Percentiles rank a stretch among this genome's conserved stretches.
phyloP scores from a whole-genome alignment of 2,113 vertebrate genomes.

The Neopipo cinnamomea region DNA sequence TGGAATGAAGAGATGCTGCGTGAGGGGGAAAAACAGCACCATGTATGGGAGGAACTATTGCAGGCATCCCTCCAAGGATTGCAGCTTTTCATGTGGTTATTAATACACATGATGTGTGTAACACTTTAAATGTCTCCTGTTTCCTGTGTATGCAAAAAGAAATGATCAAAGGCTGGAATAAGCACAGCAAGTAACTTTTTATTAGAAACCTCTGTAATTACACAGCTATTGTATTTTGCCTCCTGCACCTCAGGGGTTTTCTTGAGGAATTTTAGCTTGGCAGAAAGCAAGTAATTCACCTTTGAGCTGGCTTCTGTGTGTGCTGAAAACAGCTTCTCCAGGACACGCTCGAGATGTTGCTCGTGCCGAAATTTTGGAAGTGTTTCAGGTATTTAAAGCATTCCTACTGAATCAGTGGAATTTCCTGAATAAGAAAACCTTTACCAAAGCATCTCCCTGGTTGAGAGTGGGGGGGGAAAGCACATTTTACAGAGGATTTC shows the following conservation, averaged over 20 bases:
- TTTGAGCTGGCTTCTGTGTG: not conserved
- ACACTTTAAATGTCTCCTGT: not conserved
- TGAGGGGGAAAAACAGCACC: not conserved
- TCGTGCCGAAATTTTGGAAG: not conserved
- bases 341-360: not conserved
- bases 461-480: not conserved
- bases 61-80: not conserved
- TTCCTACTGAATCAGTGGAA: not conserved
- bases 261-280: not conserved
- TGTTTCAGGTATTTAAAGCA: not conserved
- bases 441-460: rapidly evolving
- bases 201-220: not conserved
- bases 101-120: not conserved
- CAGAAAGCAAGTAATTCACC: not conserved
- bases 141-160: not conserved
- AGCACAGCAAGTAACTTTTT: not conserved
- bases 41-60: not conserved
- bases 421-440: not conserved
- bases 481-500: not conserved
- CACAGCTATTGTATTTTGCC: not conserved
- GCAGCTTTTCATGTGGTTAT: not conserved
- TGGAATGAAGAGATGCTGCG: not conserved
- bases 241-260: not conserved
- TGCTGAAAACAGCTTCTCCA: not conserved
- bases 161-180: not conserved